A percentile compares a stretch with the other conserved stretches of the same genome.
Evolutionary conservation across 2,113 vertebrate species (phyloP).

Genomic region (Nanorana parkeri): DNA sequence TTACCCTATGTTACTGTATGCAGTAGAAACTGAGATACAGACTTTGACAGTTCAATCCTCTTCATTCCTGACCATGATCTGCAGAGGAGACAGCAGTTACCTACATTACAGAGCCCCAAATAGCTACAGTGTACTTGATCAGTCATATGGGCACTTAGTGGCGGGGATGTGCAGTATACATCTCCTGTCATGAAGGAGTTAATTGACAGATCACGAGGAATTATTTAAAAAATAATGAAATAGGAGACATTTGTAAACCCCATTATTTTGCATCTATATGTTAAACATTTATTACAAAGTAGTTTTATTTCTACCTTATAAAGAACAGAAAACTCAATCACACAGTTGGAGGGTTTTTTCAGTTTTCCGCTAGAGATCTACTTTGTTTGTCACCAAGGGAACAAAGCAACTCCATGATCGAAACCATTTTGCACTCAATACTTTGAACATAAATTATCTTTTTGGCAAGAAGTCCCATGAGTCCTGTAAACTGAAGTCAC

Average conservation of each 20-base stretch:
- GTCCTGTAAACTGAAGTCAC: slow-evolving; percentile 25
- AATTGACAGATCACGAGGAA: not conserved
- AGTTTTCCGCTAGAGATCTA: not conserved
- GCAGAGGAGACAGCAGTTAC: too few species aligned
- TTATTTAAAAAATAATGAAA: not conserved
- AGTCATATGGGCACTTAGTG: too few species aligned
- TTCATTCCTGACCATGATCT: too few species aligned
- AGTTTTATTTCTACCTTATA: not conserved
- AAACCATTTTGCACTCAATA: slow-evolving; percentile 48
- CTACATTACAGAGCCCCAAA: too few species aligned
- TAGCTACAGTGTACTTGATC: too few species aligned
- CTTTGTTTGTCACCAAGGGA: slow-evolving; percentile 49
- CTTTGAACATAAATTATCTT: slow-evolving; percentile 35
- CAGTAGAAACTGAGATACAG: too few species aligned
- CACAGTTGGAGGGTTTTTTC: not conserved
- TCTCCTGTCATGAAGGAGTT: too few species aligned
- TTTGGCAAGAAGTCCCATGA: slow-evolving; percentile 39
- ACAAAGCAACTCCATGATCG: slow-evolving; percentile 10
- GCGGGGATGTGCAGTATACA: too few species aligned
- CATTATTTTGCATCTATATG: not conserved
- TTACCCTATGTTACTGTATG: too few species aligned
- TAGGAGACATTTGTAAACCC: not conserved
- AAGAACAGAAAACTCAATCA: not conserved
- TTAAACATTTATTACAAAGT: not conserved
- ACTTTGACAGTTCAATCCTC: too few species aligned